Evolutionary conservation across 1,140 invertebrate genomes (phyloP), one percentile per base, ranked within the genome.

Genomic region (Sitodiplosis mosellana): DNA sequence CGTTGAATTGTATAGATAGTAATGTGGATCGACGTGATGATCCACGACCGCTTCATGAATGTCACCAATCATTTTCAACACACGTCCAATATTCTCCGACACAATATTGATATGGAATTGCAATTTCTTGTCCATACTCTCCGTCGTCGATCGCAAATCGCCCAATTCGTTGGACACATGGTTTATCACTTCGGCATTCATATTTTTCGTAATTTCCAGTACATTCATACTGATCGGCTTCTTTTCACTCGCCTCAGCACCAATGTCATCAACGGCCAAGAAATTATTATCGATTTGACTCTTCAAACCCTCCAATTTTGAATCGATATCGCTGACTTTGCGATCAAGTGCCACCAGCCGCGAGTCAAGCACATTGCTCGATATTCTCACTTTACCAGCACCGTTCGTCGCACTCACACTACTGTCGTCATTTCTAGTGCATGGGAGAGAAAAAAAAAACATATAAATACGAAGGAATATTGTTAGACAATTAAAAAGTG

Each of bases 71-170:
- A 86, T 78, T 33, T 72, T 74, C 21, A 85, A 64, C 36, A 87
- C 76, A 53, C 79, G 80, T 2, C 77, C 80, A 17, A 87, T 68
- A 60, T 83, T 86, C 55, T 86, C 82, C 8, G 80, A 82, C 2
- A 86, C 81, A 21, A 84, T 68, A 56, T 83, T 84, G 46, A 87
- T 85, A 54, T 87, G 83, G 56, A 84, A 87, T 54, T 87, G 83
- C 42, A 87, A 60, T 59, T 87, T 86, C 40, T 81, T 72, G 59
- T 89, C 85, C 50, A 87, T 78, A 48, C 75, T 80, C 18, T 75
- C 73, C n/a, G 82, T 84, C 2, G 77, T 78, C 41, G 78, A 76
- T 46, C 78, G 68, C 0, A 86, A 64, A 55, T 81, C 76, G 49
- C 81, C 80, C 19, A 87, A 71, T 66, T 83, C 79, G 56, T 79